These are phyloP conservation scores for Cosmia trapezina DNA, from an alignment of 2,888 invertebrate species.

Conservation along the genomic window DNA sequence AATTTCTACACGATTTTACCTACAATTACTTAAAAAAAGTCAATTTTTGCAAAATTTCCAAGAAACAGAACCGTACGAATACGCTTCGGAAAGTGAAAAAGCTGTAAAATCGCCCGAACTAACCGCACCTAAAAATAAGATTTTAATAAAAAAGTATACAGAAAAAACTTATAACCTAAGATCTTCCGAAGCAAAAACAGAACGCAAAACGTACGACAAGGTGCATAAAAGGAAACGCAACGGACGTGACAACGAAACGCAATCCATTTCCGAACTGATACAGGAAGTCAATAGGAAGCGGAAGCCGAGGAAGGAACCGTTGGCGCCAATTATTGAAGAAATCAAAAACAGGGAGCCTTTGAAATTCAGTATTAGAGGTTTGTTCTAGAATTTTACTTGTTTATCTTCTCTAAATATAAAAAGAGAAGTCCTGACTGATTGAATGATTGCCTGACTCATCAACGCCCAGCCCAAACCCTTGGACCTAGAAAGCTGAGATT, in stretches of 20 bases:
- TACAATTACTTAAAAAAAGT: constrained; percentile 83
- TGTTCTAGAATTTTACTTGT: neutral
- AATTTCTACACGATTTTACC: constrained; percentile 84
- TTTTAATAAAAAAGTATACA: constrained; percentile 68
- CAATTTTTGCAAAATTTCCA: constrained; percentile 82
- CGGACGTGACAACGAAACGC: constrained; percentile 60
- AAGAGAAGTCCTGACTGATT: too few relatives aligned
- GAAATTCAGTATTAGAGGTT: constrained; percentile 74
- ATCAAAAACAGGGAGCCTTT: constrained; percentile 80
- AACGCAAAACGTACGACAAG: constrained; percentile 79
- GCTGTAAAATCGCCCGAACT: constrained; percentile 72
- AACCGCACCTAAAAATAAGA: constrained; percentile 61
- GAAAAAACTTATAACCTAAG: constrained; percentile 83
- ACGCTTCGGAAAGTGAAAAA: constrained; percentile 84
- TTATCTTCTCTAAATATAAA: too few relatives aligned
- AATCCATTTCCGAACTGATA: constrained; percentile 55
- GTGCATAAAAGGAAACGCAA: constrained; percentile 69
- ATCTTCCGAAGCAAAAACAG: constrained; percentile 80
- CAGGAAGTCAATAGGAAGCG: constrained; percentile 64
- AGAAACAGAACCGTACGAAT: constrained; percentile 82
- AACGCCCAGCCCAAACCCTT: too few relatives aligned
- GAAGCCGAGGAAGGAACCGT: constrained; percentile 75
- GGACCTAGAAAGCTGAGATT: too few relatives aligned
- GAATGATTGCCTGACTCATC: too few relatives aligned
- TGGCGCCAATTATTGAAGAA: constrained; percentile 86